phyloP scores from a whole-genome alignment of 1,140 invertebrate species.

The Sarcophaga peregrina region DNA sequence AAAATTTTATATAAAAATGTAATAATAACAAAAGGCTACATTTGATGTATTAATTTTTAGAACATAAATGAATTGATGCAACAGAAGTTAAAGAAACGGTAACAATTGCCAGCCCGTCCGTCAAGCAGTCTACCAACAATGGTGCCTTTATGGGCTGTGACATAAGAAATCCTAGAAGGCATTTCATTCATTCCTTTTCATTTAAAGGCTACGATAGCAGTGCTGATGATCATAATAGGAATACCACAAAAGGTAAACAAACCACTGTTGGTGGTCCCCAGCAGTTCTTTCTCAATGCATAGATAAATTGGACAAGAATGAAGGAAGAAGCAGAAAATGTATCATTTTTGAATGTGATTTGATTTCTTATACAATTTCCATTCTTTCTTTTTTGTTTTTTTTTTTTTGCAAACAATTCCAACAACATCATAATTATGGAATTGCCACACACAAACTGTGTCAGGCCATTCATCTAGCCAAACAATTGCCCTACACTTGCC shows the following conservation, averaged over 20 bases:
- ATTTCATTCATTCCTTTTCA: conserved; percentile 7
- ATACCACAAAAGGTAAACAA: conserved; percentile 14
- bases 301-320: conserved; percentile 3
- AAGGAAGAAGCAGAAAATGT: no score
- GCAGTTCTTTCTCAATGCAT: not conserved
- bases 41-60: conserved; percentile 7
- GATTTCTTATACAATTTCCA: not conserved
- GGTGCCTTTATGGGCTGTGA: no score
- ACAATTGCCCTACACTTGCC: conserved; percentile 1
- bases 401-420: not conserved
- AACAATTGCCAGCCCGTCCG: no score
- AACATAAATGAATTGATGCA: not conserved
- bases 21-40: not conserved
- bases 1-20: not conserved
- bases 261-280: conserved; percentile 18
- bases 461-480: not conserved
- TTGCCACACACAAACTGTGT: conserved; percentile 2
- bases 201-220: not conserved
- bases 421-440: conserved; percentile 2
- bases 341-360: no score
- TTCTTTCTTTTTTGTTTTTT: not conserved
- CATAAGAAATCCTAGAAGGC: no score
- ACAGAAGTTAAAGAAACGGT: no score
- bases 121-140: no score
- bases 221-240: no score